These are phyloP conservation scores for Diplolepis rosae DNA, from an alignment of 2,888 invertebrate genomes.

Conservation along the genomic window DNA sequence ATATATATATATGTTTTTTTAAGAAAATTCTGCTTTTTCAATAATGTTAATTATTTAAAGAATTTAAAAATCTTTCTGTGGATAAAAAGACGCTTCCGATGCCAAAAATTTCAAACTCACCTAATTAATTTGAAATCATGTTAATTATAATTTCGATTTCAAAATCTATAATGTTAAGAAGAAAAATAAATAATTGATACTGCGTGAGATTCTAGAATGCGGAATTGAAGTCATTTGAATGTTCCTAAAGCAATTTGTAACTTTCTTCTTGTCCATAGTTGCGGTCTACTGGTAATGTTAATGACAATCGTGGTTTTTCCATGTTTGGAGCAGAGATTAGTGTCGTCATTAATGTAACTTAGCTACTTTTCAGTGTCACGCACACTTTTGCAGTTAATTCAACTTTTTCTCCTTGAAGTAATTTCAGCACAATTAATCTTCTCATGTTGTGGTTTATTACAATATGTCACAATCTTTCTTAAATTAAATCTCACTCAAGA, in stretches of 20 bases:
- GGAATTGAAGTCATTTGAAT: background rate
- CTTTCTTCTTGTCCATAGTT: constrained; percentile 54
- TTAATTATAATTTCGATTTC: no score
- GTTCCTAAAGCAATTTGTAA: constrained; percentile 18
- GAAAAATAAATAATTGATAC: background rate
- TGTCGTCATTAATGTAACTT: constrained; percentile 7
- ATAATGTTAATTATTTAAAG: no score
- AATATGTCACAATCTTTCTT: background rate
- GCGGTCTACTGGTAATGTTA: constrained; percentile 51
- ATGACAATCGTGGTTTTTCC: constrained; percentile 48
- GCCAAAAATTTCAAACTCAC: no score
- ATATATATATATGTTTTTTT: no score
- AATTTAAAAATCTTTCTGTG: no score
- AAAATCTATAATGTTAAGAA: no score
- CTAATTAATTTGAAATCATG: no score
- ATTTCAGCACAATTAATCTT: background rate
- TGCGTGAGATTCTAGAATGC: background rate
- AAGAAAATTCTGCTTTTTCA: no score
- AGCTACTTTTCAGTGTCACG: constrained; percentile 8
- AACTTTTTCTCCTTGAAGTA: background rate
- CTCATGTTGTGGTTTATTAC: background rate
- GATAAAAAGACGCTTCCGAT: no score
- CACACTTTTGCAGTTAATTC: background rate
- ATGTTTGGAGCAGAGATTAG: constrained; percentile 40
- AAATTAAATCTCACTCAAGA: background rate